Percentiles rank a stretch among this genome's conserved stretches.
Evolutionary conservation across 2,113 vertebrate species (phyloP).

Genomic region (Orcinus orca): DNA sequence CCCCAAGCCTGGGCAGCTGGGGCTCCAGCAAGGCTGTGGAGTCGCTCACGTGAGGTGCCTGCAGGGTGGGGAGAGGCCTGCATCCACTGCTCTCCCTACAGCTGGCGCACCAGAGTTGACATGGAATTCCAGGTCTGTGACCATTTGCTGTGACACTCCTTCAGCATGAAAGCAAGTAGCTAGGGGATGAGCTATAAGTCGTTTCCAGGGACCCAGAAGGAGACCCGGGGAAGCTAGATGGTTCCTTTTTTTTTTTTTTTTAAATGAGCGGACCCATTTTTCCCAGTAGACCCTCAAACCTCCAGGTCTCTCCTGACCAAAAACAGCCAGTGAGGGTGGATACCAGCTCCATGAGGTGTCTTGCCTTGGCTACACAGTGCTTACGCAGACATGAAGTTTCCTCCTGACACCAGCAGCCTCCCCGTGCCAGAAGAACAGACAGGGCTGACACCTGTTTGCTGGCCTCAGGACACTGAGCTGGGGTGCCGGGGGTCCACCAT

Average conservation of each 20-base stretch:
- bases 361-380: not conserved
- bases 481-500: rapidly evolving
- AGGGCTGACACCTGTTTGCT: not conserved
- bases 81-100: not conserved
- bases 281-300: not conserved
- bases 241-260: not conserved
- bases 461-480: not conserved
- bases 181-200: not conserved
- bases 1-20: not conserved
- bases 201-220: not conserved
- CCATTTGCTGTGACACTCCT: not conserved
- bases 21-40: not conserved
- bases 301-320: not conserved
- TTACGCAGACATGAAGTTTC: not conserved
- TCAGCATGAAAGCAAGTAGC: not conserved
- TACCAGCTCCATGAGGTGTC: rapidly evolving
- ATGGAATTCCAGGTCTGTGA: not conserved
- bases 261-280: not conserved
- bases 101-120: not conserved
- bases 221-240: not conserved
- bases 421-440: not conserved
- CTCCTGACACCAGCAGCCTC: not conserved
- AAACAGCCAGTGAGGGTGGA: rapidly evolving
- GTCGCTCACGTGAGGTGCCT: not conserved
- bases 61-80: not conserved